phyloP scores from a whole-genome alignment of 2,888 invertebrate species.

The Stenurella melanura region DNA sequence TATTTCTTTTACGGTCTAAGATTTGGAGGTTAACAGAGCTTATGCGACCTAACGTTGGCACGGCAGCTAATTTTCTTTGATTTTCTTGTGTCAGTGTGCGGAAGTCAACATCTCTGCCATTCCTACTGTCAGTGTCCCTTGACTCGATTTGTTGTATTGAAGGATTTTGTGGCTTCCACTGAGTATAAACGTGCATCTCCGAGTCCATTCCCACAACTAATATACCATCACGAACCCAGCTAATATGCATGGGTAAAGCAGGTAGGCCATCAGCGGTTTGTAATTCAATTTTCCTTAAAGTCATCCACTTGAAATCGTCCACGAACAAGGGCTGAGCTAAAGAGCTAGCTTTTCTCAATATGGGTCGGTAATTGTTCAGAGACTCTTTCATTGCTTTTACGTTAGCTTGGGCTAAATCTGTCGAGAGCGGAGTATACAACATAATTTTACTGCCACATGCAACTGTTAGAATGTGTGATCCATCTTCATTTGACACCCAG shows the following conservation, averaged over 20 bases:
- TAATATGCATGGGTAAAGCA: conserved; percentile 98
- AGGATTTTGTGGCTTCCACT: conserved; percentile 89
- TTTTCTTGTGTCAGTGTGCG: conserved; percentile 81
- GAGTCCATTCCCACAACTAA: conserved; percentile 99
- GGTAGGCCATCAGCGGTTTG: conserved; percentile 96
- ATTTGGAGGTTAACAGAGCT: conserved; percentile 90
- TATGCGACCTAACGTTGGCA: conserved; percentile 85
- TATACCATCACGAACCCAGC: conserved; percentile 98
- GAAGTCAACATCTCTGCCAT: conserved; percentile 82
- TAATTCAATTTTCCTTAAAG: conserved; percentile 90
- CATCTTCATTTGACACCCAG: conserved; percentile 99
- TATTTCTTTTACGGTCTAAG: conserved; percentile 80
- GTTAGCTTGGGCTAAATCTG: conserved; percentile 95
- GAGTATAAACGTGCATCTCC: conserved; percentile 99
- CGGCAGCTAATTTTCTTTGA: conserved; percentile 76
- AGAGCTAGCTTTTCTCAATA: conserved; percentile 92
- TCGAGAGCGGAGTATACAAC: conserved; percentile 94
- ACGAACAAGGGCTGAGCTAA: conserved; percentile 91
- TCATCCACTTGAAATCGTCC: conserved; percentile 98
- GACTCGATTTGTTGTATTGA: conserved; percentile 53
- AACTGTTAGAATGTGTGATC: conserved; percentile 97
- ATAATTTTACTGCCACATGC: conserved; percentile 95
- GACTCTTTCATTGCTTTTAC: conserved; percentile 85
- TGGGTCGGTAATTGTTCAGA: conserved; percentile 87
- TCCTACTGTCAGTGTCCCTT: conserved; percentile 76